Evolutionary conservation across 2,797 vertebrate species (phyloP).

Genomic region (Anas flavirostris): DNA sequence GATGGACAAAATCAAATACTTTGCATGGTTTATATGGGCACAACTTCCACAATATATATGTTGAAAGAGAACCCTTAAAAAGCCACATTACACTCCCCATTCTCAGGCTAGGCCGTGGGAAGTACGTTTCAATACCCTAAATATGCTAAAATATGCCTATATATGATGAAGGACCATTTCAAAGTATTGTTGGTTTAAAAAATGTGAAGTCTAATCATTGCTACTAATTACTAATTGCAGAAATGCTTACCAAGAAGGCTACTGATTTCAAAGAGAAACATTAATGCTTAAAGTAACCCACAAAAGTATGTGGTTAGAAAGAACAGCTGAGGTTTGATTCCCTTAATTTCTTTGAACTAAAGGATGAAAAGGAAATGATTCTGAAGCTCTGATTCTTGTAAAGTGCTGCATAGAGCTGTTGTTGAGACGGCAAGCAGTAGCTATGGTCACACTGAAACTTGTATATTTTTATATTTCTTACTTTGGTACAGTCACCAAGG

Average conservation of each 20-base stretch:
- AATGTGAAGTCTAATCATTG: neutral
- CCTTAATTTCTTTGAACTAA: neutral
- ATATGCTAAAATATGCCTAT: neutral
- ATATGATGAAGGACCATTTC: neutral
- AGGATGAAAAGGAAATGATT: neutral
- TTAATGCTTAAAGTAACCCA: neutral
- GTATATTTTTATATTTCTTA: neutral
- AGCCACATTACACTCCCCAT: fast-evolving
- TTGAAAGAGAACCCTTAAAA: neutral
- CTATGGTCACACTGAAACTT: neutral
- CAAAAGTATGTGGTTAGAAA: neutral
- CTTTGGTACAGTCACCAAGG: neutral
- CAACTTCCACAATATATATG: fast-evolving
- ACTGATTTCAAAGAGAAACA: neutral
- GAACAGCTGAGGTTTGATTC: neutral
- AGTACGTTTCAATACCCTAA: neutral
- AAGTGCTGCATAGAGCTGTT: neutral
- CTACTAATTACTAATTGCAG: neutral
- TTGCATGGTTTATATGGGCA: neutral
- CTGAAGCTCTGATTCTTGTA: neutral
- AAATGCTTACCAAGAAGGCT: neutral
- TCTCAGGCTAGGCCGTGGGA: neutral
- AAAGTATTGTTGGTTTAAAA: neutral
- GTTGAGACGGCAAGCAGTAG: fast-evolving
- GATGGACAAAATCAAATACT: neutral